Conservation (phyloP, 1,140 invertebrate genomes). For the Solenopsis fugax region DNA sequence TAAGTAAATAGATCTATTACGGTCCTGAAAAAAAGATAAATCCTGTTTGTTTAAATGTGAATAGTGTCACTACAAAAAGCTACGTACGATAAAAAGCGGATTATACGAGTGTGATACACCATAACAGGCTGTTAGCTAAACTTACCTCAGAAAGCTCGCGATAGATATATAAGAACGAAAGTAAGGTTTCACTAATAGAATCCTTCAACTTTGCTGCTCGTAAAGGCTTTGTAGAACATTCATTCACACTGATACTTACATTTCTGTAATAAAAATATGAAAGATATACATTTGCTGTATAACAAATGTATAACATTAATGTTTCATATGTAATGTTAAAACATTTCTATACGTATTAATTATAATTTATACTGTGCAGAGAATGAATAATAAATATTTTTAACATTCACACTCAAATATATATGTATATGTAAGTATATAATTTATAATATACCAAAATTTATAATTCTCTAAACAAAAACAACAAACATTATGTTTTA, state of each 20-base stretch:
- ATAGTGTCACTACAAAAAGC: background rate
- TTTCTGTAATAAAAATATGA: slow-evolving; percentile 82
- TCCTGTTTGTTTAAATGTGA: slow-evolving; percentile 42
- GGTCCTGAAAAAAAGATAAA: slow-evolving; percentile 78
- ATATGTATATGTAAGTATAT: background rate
- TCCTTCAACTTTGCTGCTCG: slow-evolving; percentile 84
- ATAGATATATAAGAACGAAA: slow-evolving; percentile 85
- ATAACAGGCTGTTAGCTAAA: background rate
- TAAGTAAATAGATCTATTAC: slow-evolving; percentile 82
- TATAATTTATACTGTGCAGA: background rate
- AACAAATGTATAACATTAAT: slow-evolving; percentile 29
- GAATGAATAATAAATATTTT: background rate
- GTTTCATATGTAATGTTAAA: background rate
- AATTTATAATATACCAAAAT: background rate
- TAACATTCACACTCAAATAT: slow-evolving; percentile 30
- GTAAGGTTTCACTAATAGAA: slow-evolving; percentile 84
- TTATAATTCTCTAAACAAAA: background rate
- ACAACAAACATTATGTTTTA: background rate
- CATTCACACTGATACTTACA: slow-evolving; percentile 80
- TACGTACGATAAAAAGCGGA: background rate
- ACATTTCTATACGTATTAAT: background rate
- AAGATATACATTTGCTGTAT: slow-evolving; percentile 21
- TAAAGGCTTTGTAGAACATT: slow-evolving; percentile 83
- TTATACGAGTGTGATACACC: slow-evolving; percentile 18
- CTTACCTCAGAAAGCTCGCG: slow-evolving; percentile 83